Base-by-base conservation (phyloP, 2,888 invertebrate species). In the Calliopum simillimum region DNA sequence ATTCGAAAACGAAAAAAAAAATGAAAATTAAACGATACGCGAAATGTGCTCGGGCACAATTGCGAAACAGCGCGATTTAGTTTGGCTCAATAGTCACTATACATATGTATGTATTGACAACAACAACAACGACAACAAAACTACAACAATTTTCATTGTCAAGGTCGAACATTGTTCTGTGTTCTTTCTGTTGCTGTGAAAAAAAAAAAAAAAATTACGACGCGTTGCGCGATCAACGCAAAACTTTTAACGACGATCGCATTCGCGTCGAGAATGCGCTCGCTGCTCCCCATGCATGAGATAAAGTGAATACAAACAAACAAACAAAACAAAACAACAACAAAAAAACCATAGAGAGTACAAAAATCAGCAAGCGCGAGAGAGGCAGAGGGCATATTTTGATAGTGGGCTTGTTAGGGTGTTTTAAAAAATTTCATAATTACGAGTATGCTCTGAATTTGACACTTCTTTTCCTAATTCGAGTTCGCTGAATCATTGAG, bases 161-260 rank as follows among this genome's bases (percentile, higher is more conserved):
- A 83, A 83, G 83, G 83, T 83, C 83, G 83, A 82, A 74, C 79
- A 73, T 77, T 83, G 82, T 83, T 80, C 80, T 79, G 79, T 63
- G n/a, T 49, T 47, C 49, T 19, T 4, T 33, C 33, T 13, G 6
- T 56, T 59, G 43, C 16, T 43, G n/a, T n/a, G n/a, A 49, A n/a
- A 14, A 49, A n/a, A 19, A 49, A n/a, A 49, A 49, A n/a, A 23
- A 33, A 33, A 33, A 33, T 33, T 33, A 53, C 8, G 19, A 49
- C 49, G 53, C 53, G 53, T 19, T 53, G n/a, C 53, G 53, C 19
- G 51, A 51, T 12, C 51, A 21, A 61, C 64, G 64, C 64, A 51
- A 51, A 51, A 33, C 51, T 51, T 51, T 51, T 33, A 19, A 51
- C 49, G 49, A 51, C 49, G 49, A 51, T 49, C 59, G 44, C 59